Evolutionary conservation across 2,888 invertebrate genomes (phyloP).

Genomic region (Antheraea assamensis): DNA sequence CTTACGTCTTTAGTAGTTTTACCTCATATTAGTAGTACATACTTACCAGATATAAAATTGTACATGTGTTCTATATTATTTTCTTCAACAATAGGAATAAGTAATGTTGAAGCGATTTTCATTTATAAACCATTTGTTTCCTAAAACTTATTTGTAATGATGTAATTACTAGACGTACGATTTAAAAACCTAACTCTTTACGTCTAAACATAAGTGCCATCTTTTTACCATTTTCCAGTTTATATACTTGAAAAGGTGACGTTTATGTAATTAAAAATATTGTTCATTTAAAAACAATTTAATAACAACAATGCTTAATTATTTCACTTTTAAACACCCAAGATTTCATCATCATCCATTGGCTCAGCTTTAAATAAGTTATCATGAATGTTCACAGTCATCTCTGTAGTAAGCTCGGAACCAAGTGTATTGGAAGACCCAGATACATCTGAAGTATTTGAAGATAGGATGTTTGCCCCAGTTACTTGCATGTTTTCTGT

Average conservation of each 20-base stretch:
- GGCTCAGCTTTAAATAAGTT: not conserved
- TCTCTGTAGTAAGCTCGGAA: not conserved
- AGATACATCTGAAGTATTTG: not conserved
- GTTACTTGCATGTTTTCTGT: not conserved
- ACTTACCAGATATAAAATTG: too few species aligned
- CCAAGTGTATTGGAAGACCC: not conserved
- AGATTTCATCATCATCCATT: not conserved
- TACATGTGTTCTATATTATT: too few species aligned
- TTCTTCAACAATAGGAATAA: too few species aligned
- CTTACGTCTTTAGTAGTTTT: too few species aligned
- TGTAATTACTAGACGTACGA: too few species aligned
- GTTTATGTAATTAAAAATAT: not conserved
- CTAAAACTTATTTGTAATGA: too few species aligned
- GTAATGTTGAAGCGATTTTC: too few species aligned
- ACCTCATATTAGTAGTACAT: too few species aligned
- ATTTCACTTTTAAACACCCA: not conserved
- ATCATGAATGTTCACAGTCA: not conserved
- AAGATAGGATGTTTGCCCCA: not conserved
- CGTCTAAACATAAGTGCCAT: not conserved
- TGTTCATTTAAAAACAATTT: not conserved
- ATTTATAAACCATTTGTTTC: too few species aligned
- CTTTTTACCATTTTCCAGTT: not conserved
- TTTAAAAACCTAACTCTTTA: too few species aligned
- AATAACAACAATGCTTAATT: not conserved
- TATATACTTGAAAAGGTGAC: not conserved